These are phyloP conservation scores for Diglossa cyanea DNA, from an alignment of 2,797 vertebrate species.

Conservation along the genomic window DNA sequence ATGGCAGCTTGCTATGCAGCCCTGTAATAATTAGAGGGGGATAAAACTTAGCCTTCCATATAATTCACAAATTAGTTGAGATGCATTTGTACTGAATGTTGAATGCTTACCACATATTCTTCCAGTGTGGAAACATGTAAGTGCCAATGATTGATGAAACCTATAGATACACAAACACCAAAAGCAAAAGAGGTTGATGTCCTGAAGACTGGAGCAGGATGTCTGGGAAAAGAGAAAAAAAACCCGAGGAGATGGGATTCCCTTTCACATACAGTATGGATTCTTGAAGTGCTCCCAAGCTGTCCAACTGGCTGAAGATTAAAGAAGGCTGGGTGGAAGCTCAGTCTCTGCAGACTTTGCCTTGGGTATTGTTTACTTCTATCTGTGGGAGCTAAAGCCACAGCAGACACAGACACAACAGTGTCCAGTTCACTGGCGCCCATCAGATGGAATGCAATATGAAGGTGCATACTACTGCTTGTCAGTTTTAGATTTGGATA, in stretches of 20 bases:
- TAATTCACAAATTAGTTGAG: background rate
- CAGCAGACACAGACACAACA: constrained; percentile 30
- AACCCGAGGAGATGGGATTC: background rate
- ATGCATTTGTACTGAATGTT: background rate
- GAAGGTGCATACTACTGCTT: background rate
- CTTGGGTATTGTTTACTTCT: constrained; percentile 37
- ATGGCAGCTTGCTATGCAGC: background rate
- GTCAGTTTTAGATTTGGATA: background rate
- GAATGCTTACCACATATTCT: background rate
- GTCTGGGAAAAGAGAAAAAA: background rate
- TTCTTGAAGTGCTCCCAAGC: constrained; percentile 9
- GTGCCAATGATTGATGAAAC: background rate
- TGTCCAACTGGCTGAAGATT: constrained; percentile 10
- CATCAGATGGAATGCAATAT: constrained; percentile 1
- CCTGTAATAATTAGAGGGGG: background rate
- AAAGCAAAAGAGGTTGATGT: background rate
- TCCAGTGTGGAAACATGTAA: background rate
- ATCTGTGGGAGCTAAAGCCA: constrained; percentile 24
- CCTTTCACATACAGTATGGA: constrained; percentile 10
- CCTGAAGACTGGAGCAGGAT: background rate
- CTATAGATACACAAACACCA: background rate
- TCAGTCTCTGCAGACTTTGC: background rate
- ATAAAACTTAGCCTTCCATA: background rate
- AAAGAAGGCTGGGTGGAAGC: constrained; percentile 19
- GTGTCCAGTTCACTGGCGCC: constrained; percentile 13